A percentile compares a stretch with the other conserved stretches of the same genome.
phyloP scores from a whole-genome alignment of 1,140 invertebrate genomes.

The Hormaphis cornu region DNA sequence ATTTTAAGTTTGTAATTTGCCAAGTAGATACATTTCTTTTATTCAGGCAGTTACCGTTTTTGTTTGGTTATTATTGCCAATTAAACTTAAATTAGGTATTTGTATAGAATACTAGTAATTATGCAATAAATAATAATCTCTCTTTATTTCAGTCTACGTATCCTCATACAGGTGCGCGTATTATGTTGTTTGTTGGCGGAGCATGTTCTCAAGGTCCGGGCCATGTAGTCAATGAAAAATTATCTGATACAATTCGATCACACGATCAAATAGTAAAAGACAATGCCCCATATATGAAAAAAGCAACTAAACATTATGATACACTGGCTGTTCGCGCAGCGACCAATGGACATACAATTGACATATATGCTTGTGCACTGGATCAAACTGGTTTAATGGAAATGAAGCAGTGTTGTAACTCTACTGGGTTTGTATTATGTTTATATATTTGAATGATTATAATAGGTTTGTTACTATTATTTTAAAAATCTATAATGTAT shows the following conservation, averaged over 20 bases:
- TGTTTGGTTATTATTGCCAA: too few species aligned
- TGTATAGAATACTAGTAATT: too few species aligned
- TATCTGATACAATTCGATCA: slow-evolving; percentile 96
- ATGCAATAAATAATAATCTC: background rate
- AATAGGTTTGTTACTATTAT: slow-evolving; percentile 31
- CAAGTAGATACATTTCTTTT: too few species aligned
- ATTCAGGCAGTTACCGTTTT: too few species aligned
- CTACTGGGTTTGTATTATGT: slow-evolving; percentile 64
- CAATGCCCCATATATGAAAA: slow-evolving; percentile 97
- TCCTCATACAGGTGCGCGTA: slow-evolving; percentile 91
- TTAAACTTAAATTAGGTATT: too few species aligned
- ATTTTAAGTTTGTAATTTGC: too few species aligned
- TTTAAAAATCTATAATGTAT: slow-evolving; percentile 17
- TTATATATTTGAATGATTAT: background rate
- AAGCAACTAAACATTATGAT: slow-evolving; percentile 97
- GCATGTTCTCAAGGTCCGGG: slow-evolving; percentile 97
- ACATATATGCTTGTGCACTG: slow-evolving; percentile 96
- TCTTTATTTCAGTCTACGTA: slow-evolving; percentile 63
- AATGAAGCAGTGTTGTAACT: slow-evolving; percentile 96
- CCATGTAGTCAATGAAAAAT: slow-evolving; percentile 95
- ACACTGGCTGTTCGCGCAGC: slow-evolving; percentile 77
- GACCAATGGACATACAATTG: slow-evolving; percentile 92
- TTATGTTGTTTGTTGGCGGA: slow-evolving; percentile 98
- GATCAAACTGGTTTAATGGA: slow-evolving; percentile 98
- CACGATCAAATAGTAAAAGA: slow-evolving; percentile 99